A percentile compares a stretch with the other conserved stretches of the same genome.
phyloP scores from a whole-genome alignment of 1,140 invertebrate genomes.

The Phenacoccus solenopsis region DNA sequence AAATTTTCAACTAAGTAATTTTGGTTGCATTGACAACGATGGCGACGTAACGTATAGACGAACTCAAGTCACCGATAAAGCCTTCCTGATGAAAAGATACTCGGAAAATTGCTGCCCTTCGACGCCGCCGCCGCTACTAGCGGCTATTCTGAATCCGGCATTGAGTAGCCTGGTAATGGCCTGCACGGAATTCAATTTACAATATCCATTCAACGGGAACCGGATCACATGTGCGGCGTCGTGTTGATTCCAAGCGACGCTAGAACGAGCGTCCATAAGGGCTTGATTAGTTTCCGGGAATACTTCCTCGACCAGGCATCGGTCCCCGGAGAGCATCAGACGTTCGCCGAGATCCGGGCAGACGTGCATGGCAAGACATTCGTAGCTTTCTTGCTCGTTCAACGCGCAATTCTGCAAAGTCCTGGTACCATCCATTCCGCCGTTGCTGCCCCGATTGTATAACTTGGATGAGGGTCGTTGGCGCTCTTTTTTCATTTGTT shows the following conservation, averaged over 20 bases:
- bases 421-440: slow-evolving; percentile 18
- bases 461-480: slow-evolving; percentile 13
- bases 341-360: slow-evolving; percentile 78
- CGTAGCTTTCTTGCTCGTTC: slow-evolving; percentile 41
- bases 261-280: slow-evolving; percentile 64
- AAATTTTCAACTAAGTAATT: too few species aligned
- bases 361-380: slow-evolving; percentile 76
- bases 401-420: slow-evolving; percentile 26
- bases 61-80: background rate
- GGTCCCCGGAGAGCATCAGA: slow-evolving; percentile 70
- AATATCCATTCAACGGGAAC: slow-evolving; percentile 84
- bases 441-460: slow-evolving; percentile 10
- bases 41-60: background rate
- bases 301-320: slow-evolving; percentile 62
- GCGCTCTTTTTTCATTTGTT: slow-evolving; percentile 58
- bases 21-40: too few species aligned
- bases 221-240: slow-evolving; percentile 74
- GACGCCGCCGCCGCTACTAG: slow-evolving; percentile 75
- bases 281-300: slow-evolving; percentile 80
- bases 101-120: slow-evolving; percentile 87
- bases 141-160: slow-evolving; percentile 63
- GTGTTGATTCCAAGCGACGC: slow-evolving; percentile 69
- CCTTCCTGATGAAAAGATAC: slow-evolving; percentile 62
- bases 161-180: slow-evolving; percentile 79
- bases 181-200: slow-evolving; percentile 81